These are phyloP conservation scores for Tiaroga cobitis DNA, from an alignment of 2,797 vertebrate genomes.

Conservation along the genomic window DNA sequence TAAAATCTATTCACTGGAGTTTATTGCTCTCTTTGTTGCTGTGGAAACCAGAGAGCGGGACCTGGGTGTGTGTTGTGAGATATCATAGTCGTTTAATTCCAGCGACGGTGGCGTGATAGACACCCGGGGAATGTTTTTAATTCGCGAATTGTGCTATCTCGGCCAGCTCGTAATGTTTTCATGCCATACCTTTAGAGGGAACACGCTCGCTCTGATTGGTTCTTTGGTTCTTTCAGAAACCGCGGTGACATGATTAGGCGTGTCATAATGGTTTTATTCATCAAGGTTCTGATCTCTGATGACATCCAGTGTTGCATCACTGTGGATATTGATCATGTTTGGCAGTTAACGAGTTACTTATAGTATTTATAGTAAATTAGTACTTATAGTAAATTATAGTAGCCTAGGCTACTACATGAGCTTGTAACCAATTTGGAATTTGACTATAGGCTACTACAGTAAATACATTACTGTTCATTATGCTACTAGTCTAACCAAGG, in stretches of 20 bases:
- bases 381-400: no score
- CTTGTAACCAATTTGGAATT: background rate
- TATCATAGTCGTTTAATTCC: constrained; percentile 55
- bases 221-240: background rate
- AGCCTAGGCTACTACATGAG: background rate
- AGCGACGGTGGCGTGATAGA: constrained; percentile 24
- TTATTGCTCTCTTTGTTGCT: constrained; percentile 77
- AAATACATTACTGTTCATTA: background rate
- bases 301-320: background rate
- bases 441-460: no score
- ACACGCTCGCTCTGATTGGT: constrained; percentile 5
- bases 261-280: background rate
- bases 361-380: no score
- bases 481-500: background rate
- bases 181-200: constrained; percentile 13
- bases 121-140: constrained; percentile 53
- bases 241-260: background rate
- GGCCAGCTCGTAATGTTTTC: constrained; percentile 27
- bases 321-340: background rate
- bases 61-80: constrained; percentile 51
- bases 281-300: background rate
- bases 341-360: background rate
- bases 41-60: constrained; percentile 71
- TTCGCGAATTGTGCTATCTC: constrained; percentile 42
- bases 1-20: constrained; percentile 64